Evolutionary conservation across 2,113 vertebrate species (phyloP), one percentile per base, ranked within the genome.

Genomic region (Heliornis fulica): DNA sequence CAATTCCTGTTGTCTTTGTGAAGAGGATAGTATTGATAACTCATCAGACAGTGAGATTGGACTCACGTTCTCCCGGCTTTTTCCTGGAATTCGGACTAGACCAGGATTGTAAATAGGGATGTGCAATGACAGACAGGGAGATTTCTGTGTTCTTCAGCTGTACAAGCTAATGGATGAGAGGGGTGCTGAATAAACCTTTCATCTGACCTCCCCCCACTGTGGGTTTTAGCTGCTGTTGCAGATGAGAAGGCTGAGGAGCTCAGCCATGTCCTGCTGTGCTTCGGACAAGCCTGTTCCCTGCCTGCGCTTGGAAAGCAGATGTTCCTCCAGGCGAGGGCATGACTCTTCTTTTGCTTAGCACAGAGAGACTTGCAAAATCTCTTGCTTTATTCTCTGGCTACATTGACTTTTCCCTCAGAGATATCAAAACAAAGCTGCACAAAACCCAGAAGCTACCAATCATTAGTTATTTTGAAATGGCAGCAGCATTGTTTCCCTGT

Each of bases 11-110:
- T 63, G 9, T 32, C 51, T 81, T 89, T 61, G 36, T 36, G n/a
- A 16, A 76, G 36, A 69, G 19, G 71, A 66, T 10, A 51, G 15
- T 38, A 64, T 5, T 51, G 10, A 9, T 69, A 43, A 36, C 31
- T 40, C 45, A 34, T 46, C 56, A 54, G 36, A 66, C 0, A 4
- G 11, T 40, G 34, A 45, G 64, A 41, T 0, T 10, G 4, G 51
- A 38, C 25, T 68, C 34, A 20, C 9, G 25, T 57, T 74, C 18
- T 15, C 41, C 32, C 65, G n/a, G 45, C 13, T 21, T 74, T 80
- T 83, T 77, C 45, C 41, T 69, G 31, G 5, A 34, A n/a, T 21
- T 87, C 4, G 1, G 50, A 75, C 10, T 18, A 78, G 50, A 63
- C 36, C 19, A 45, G 64, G 41, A 57, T 9, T 4, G 7, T 53